Evolutionary conservation across 2,888 invertebrate genomes (phyloP).

Genomic region (Apantesis nais): DNA sequence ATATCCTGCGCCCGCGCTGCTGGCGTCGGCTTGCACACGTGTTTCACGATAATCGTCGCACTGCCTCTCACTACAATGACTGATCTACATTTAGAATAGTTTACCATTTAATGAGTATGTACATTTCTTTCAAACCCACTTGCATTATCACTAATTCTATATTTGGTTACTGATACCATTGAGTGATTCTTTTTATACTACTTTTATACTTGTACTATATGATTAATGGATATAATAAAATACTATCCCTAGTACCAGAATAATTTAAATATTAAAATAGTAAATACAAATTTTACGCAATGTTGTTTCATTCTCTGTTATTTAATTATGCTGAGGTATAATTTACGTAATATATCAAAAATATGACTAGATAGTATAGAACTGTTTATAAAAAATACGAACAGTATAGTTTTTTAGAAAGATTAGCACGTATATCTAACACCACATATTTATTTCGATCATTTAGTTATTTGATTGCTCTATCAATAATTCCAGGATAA

Average conservation of each 20-base stretch:
- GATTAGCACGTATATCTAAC: background rate
- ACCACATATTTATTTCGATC: no score
- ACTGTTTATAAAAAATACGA: background rate
- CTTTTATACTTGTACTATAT: background rate
- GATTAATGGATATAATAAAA: background rate
- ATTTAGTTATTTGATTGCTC: background rate
- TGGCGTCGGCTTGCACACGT: conserved; percentile 55
- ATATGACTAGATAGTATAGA: background rate
- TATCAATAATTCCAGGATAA: background rate
- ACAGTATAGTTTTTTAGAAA: background rate
- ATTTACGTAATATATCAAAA: background rate
- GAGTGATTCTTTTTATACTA: background rate
- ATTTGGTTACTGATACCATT: conserved; percentile 13
- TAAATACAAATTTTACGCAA: background rate
- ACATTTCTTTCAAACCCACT: conserved; percentile 15
- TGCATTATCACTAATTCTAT: conserved; percentile 20
- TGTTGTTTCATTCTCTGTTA: background rate
- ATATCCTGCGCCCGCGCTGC: conserved; percentile 69
- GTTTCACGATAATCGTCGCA: conserved; percentile 50
- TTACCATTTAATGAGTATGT: conserved; percentile 17
- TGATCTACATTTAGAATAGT: conserved; percentile 48
- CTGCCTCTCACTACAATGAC: conserved; percentile 45
- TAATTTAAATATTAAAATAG: background rate
- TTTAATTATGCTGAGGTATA: background rate
- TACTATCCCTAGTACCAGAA: background rate